These are phyloP conservation scores for Entomobrya multifasciata DNA, from an alignment of 2,888 invertebrate genomes.

Conservation along the genomic window DNA sequence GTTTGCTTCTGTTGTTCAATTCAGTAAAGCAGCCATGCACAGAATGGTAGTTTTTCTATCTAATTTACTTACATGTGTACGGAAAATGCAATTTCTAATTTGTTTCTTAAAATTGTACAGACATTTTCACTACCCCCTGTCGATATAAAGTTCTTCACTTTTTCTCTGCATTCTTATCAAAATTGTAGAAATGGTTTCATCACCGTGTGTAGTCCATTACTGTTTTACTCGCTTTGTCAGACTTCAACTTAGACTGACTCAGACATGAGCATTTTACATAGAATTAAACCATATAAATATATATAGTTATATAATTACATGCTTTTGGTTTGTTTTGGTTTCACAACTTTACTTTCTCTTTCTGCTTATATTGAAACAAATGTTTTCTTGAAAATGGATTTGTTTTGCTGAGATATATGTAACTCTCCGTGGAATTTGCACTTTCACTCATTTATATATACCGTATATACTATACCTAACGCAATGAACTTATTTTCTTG, in stretches of 20 bases:
- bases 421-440: constrained; percentile 42
- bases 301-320: background rate
- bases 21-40: background rate
- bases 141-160: background rate
- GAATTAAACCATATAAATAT: background rate
- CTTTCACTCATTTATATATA: background rate
- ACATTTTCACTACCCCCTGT: background rate
- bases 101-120: background rate
- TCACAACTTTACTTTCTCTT: background rate
- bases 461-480: background rate
- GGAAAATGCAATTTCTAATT: constrained; percentile 5
- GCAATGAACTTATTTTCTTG: constrained; percentile 14
- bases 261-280: too few species aligned
- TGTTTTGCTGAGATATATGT: constrained; percentile 53
- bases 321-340: background rate
- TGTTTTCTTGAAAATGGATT: constrained; percentile 38
- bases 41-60: background rate
- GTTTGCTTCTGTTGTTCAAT: background rate
- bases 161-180: background rate
- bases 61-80: background rate
- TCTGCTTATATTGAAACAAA: constrained; percentile 4
- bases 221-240: background rate
- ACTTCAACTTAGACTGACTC: background rate
- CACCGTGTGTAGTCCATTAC: background rate
- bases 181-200: background rate